phyloP scores from a whole-genome alignment of 2,888 invertebrate species.

The Plagodis pulveraria region DNA sequence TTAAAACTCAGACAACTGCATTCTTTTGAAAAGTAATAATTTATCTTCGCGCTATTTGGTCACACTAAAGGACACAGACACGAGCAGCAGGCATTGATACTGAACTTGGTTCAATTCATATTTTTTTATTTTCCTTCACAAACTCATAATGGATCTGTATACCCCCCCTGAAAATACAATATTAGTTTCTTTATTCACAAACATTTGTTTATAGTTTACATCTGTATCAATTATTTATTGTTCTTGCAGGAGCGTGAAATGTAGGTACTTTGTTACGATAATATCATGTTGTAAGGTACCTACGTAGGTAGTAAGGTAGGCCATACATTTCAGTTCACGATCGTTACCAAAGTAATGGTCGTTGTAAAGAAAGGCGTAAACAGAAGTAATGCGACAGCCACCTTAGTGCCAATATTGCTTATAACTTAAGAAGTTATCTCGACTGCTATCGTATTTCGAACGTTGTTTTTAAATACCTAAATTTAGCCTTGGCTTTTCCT shows the following conservation, averaged over 20 bases:
- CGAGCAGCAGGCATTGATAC: too few relatives aligned
- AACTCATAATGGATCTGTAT: too few relatives aligned
- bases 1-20: too few relatives aligned
- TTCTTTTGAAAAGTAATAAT: too few relatives aligned
- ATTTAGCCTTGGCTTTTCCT: constrained; percentile 54
- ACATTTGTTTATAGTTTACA: constrained; percentile 1
- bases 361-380: constrained; percentile 47
- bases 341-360: constrained; percentile 50
- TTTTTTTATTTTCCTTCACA: too few relatives aligned
- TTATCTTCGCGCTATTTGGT: too few relatives aligned
- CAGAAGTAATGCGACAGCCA: constrained; percentile 45
- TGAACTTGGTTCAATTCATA: too few relatives aligned
- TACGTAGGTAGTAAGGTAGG: constrained; percentile 13
- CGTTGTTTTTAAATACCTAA: constrained; percentile 43
- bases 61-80: too few relatives aligned
- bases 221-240: constrained; percentile 2
- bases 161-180: too few relatives aligned
- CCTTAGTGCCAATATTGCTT: constrained; percentile 51
- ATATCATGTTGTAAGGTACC: constrained; percentile 47
- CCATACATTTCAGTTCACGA: constrained; percentile 38
- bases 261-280: constrained; percentile 39
- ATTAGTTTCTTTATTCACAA: background rate
- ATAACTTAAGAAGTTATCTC: constrained; percentile 54
- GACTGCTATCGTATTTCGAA: constrained; percentile 55
- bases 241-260: constrained; percentile 9